Base-by-base conservation (phyloP, 2,797 vertebrate genomes). In the Percopsis omiscomaycus region DNA sequence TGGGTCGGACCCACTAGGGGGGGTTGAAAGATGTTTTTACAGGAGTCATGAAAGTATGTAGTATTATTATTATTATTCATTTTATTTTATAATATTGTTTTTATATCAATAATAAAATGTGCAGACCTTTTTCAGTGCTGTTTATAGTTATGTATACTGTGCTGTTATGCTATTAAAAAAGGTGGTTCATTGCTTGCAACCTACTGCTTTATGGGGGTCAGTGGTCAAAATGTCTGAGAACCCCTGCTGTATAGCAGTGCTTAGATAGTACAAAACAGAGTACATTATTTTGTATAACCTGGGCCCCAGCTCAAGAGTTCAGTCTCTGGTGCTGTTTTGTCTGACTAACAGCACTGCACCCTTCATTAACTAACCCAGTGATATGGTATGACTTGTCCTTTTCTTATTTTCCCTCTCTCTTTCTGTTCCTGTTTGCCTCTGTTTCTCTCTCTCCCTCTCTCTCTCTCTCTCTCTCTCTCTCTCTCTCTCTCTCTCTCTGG, bases 241-340 rank as follows among this genome's bases (percentile, higher is more conserved):
- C 32, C 32, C 32, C 32, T 37, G 32, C 32, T 8, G 32, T 22
- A 55, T 42, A 47, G 5, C 10, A 29, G 37, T 65, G 30, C 29
- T 60, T 29, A 53, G 45, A 55, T 50, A 13, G 29, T 45, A 29
- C 2, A 60, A 47, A 22, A 29, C 16, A 50, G 27, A 71, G 50
- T 15, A 44, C 42, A 60, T 6, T 45, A 56, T 50, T 44, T 6
- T 27, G 45, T 78, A 27, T 29, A 66, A 61, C 61, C 65, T 64
- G 58, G 79, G 52, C 59, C 51, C 55, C 69, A 53, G 64, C 79
- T 80, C 64, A 76, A 73, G 74, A 76, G 74, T 69, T 51, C 45
- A 65, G 79, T 87, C 82, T 85, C 86, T 82, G 79, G 66, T 69
- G 55, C 65, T 61, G 62, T 74, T 81, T 63, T 11, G 30, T 75